Conservation (phyloP, 2,113 vertebrate genomes). For the Etheostoma cragini region DNA sequence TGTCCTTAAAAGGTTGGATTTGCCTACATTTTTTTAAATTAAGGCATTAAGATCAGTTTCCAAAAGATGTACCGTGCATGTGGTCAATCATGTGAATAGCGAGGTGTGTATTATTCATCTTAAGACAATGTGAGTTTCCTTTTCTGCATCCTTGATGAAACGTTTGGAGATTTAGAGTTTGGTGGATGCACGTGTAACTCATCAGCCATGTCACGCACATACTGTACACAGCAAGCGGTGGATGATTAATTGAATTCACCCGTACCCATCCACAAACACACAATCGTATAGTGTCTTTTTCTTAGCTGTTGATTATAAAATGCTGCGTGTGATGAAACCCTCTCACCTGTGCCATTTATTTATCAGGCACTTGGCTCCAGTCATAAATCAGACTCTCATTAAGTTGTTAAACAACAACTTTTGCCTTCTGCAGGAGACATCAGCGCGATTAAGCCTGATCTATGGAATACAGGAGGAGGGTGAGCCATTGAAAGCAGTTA, state of each 20-base stretch:
- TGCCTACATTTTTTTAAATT: too few species aligned
- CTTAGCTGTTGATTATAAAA: constrained; percentile 57
- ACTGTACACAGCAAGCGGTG: neutral
- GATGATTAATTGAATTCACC: constrained; percentile 42
- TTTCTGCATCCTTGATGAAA: constrained; percentile 6
- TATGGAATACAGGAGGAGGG: constrained; percentile 43
- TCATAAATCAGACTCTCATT: constrained; percentile 75
- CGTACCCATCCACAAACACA: neutral
- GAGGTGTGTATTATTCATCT: constrained; percentile 36
- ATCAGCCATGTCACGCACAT: constrained; percentile 48
- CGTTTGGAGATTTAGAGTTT: constrained; percentile 17
- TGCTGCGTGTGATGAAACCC: constrained; percentile 46
- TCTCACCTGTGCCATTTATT: constrained; percentile 59
- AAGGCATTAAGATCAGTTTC: too few species aligned
- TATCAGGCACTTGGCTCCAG: constrained; percentile 46
- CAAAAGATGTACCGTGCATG: neutral
- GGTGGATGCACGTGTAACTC: constrained; percentile 32
- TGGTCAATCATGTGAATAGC: neutral
- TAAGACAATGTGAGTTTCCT: neutral
- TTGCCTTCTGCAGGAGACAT: constrained; percentile 61
- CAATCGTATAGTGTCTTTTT: constrained; percentile 18
- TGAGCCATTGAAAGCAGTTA: constrained; percentile 8
- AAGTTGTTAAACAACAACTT: constrained; percentile 67
- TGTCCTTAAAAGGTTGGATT: too few species aligned
- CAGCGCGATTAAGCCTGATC: constrained; percentile 59